These are phyloP conservation scores for Styela plicata DNA, from an alignment of 23 tunicate genomes.

Conservation along the genomic window DNA sequence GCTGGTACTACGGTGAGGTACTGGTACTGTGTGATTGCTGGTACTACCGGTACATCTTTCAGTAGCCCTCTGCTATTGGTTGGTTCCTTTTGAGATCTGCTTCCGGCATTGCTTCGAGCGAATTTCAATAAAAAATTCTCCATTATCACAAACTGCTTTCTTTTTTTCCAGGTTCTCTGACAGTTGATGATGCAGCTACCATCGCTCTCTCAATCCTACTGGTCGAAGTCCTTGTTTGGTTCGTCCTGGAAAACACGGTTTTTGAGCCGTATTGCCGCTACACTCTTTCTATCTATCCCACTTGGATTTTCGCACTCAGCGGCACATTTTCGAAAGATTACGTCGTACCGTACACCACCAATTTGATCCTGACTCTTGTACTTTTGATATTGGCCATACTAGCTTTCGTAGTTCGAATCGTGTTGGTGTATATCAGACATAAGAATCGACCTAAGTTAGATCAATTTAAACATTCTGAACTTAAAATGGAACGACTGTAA, in stretches of 20 bases:
- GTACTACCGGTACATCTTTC: not conserved
- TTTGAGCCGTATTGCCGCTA: slow-evolving; percentile 62
- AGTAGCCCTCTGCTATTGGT: not conserved
- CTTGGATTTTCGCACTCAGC: slow-evolving; percentile 41
- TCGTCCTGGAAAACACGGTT: slow-evolving; percentile 60
- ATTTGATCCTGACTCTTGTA: not conserved
- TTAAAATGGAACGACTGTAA: too few relatives aligned
- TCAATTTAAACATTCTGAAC: too few relatives aligned
- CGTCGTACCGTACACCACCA: not conserved
- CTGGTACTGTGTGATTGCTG: too few relatives aligned
- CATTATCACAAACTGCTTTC: not conserved
- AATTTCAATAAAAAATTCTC: not conserved
- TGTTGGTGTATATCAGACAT: slow-evolving; percentile 1
- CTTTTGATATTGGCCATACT: not conserved
- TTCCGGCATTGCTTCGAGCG: not conserved
- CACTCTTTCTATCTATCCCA: slow-evolving; percentile 71
- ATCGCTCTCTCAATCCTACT: slow-evolving; percentile 38
- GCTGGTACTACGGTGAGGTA: too few relatives aligned
- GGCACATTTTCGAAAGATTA: slow-evolving; percentile 48
- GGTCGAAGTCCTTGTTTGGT: slow-evolving; percentile 44
- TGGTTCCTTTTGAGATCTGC: not conserved
- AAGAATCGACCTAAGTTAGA: not conserved
- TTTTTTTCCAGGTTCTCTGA: slow-evolving; percentile 34
- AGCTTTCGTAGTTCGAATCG: slow-evolving; percentile 12
- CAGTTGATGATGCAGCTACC: slow-evolving; percentile 38